These are phyloP conservation scores for Drosophila kambysellisi DNA, from an alignment of 2,888 invertebrate species.

Conservation along the genomic window DNA sequence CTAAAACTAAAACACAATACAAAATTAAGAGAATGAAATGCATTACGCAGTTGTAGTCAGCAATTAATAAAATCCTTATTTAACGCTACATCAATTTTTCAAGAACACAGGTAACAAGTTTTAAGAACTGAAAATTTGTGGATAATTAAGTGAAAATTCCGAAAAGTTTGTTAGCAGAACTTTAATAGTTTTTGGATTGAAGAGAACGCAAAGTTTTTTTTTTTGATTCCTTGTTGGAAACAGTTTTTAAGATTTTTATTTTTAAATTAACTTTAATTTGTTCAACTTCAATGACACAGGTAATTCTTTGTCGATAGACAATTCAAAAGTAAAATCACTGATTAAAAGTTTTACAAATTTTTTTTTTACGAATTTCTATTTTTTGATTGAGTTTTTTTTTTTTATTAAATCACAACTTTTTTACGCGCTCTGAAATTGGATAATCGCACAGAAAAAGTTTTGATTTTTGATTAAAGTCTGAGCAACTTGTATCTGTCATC, in stretches of 20 bases:
- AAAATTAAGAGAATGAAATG: slow-evolving; percentile 3
- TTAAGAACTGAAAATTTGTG: slow-evolving; percentile 1
- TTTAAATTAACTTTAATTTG: slow-evolving; percentile 1
- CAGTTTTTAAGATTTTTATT: not conserved
- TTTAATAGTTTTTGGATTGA: slow-evolving; percentile 4
- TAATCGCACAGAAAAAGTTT: slow-evolving; percentile 23
- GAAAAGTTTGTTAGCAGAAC: not conserved
- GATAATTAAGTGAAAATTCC: not conserved
- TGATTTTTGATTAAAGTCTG: slow-evolving; percentile 22
- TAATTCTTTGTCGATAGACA: not conserved
- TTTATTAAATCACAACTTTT: slow-evolving; percentile 3
- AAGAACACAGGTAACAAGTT: slow-evolving; percentile 1
- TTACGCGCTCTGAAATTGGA: slow-evolving; percentile 27
- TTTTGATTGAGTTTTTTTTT: slow-evolving; percentile 6
- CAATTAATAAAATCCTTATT: slow-evolving; percentile 16
- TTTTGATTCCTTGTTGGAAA: not conserved
- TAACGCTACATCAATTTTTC: slow-evolving; percentile 2
- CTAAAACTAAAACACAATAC: not conserved
- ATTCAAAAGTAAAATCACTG: slow-evolving; percentile 7
- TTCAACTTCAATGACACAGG: slow-evolving; percentile 10
- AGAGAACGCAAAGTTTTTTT: slow-evolving; percentile 10
- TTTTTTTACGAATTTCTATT: slow-evolving; percentile 5
- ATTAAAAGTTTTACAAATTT: slow-evolving; percentile 22
- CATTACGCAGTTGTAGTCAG: not conserved
- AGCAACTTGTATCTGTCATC: slow-evolving; percentile 23